A percentile compares a stretch with the other conserved stretches of the same genome.
Conservation (phyloP, 2,113 vertebrate species). For the Muscicapa adusta region DNA sequence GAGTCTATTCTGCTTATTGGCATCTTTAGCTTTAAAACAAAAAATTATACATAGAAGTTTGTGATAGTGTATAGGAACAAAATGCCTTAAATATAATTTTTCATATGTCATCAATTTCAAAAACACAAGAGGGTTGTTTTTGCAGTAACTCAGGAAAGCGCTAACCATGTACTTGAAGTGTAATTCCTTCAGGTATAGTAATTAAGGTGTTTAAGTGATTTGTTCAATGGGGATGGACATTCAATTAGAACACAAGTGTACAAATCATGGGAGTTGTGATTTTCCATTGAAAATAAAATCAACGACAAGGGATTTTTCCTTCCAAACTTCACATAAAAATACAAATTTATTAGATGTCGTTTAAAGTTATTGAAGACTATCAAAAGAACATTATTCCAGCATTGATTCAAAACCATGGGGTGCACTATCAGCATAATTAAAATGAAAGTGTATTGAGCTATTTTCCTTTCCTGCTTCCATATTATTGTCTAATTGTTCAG, state of each 20-base stretch:
- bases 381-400: slow-evolving; percentile 70
- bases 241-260: neutral
- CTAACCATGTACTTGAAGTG: neutral
- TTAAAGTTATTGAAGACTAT: slow-evolving; percentile 73
- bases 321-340: slow-evolving; percentile 57
- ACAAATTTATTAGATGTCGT: slow-evolving; percentile 70
- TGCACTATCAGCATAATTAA: slow-evolving; percentile 77
- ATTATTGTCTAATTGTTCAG: slow-evolving; percentile 82
- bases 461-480: slow-evolving; percentile 69
- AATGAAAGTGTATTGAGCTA: slow-evolving; percentile 71
- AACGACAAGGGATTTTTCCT: neutral
- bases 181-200: neutral
- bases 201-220: slow-evolving; percentile 23
- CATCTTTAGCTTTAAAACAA: neutral
- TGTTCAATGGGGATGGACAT: neutral
- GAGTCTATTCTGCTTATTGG: neutral
- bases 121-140: neutral
- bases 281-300: slow-evolving; percentile 24
- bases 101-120: neutral
- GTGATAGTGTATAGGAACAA: neutral
- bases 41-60: neutral
- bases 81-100: neutral
- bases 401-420: slow-evolving; percentile 71
- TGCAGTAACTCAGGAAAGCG: neutral
- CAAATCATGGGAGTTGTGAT: neutral